Conservation (phyloP, 92 coral and sea anemone species). For the Palythoa heliodiscus region DNA sequence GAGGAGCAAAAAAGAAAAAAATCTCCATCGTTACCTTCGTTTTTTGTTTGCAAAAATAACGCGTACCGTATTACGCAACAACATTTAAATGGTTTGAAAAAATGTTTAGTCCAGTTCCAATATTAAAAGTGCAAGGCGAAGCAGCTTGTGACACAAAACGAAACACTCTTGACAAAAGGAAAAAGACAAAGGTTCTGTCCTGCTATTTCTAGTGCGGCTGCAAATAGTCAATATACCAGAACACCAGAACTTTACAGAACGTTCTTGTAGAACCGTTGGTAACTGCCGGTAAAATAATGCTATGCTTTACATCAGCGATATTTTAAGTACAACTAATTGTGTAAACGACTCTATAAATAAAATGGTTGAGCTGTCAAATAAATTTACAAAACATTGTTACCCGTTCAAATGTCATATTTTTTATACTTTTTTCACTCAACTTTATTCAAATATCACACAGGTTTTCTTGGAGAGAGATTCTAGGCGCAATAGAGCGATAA, state of each 20-base stretch:
- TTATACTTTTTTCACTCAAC: background rate
- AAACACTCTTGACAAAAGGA: constrained; percentile 3
- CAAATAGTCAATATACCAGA: background rate
- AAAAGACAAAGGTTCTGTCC: constrained; percentile 9
- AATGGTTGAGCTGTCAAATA: background rate
- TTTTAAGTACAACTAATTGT: constrained; percentile 24
- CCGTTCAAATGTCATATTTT: background rate
- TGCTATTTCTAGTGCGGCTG: background rate
- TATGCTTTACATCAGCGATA: constrained; percentile 11
- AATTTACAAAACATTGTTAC: constrained; percentile 3
- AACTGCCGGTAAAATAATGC: background rate
- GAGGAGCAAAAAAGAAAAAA: background rate
- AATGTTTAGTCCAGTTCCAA: background rate
- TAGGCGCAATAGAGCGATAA: background rate
- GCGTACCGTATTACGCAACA: background rate
- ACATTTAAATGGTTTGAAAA: background rate
- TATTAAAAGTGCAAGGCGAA: background rate
- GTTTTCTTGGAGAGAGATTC: background rate
- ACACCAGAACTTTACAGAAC: background rate
- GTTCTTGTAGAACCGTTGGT: background rate
- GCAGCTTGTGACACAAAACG: constrained; percentile 5
- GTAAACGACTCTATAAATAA: constrained; percentile 6
- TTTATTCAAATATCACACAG: background rate
- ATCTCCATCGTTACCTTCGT: background rate
- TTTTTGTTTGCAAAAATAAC: background rate